Evolutionary conservation across 2,797 vertebrate species (phyloP).

Genomic region (Melanotaenia boesemani): DNA sequence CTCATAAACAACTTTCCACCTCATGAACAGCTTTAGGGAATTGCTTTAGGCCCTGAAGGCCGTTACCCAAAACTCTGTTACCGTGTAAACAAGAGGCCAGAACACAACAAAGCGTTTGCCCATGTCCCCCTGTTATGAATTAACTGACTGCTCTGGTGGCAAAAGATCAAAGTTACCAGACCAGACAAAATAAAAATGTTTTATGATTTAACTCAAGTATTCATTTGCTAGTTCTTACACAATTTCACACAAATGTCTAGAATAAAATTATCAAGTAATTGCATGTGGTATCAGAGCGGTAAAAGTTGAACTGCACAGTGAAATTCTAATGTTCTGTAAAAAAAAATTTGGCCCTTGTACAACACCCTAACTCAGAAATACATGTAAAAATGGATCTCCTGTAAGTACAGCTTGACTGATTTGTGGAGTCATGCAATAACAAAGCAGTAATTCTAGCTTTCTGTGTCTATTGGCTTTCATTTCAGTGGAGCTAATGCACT

Average conservation of each 20-base stretch:
- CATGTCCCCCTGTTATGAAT: not conserved
- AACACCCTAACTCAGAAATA: not conserved
- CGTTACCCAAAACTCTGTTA: too few relatives aligned
- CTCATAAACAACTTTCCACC: not conserved
- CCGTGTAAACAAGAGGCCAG: too few relatives aligned
- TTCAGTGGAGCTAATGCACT: conserved; percentile 9
- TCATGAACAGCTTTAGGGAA: not conserved
- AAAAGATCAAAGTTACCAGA: conserved; percentile 4
- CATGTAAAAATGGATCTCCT: not conserved
- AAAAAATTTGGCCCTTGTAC: not conserved
- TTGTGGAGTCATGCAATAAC: not conserved
- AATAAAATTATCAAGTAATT: not conserved
- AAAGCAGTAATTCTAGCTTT: not conserved
- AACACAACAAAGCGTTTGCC: not conserved
- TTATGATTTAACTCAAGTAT: not conserved
- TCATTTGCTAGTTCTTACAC: not conserved
- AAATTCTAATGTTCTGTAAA: not conserved
- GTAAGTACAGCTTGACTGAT: not conserved
- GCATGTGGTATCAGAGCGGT: not conserved
- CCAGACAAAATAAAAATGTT: not conserved
- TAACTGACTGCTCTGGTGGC: not conserved
- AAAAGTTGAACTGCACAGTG: conserved; percentile 4
- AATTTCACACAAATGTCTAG: not conserved
- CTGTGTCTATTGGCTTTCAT: conserved; percentile 4
- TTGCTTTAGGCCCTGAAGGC: not conserved